phyloP scores from a whole-genome alignment of 2,113 vertebrate genomes.

The Gymnocephalus cernua region DNA sequence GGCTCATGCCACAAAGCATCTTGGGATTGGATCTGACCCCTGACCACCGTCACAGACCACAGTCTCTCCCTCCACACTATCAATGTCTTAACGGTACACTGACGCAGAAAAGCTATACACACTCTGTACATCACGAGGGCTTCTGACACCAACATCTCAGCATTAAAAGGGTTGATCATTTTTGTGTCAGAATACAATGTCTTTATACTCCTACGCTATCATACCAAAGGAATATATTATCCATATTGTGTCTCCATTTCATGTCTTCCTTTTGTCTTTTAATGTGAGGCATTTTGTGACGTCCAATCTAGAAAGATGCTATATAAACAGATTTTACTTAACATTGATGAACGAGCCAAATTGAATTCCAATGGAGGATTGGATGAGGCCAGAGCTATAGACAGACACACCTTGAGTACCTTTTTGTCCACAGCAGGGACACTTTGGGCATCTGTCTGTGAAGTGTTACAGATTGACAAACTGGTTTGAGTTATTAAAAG shows the following conservation, averaged over 20 bases:
- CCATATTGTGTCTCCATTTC: too few species aligned
- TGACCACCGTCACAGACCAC: not conserved
- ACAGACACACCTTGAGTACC: not conserved
- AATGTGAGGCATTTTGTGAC: not conserved
- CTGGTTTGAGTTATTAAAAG: not conserved
- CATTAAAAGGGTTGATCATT: not conserved
- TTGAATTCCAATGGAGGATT: not conserved
- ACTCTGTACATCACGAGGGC: not conserved
- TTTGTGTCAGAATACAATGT: not conserved
- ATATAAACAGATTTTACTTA: not conserved
- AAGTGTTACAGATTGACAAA: not conserved
- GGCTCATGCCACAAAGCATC: slow-evolving; percentile 41
- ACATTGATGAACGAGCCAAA: not conserved
- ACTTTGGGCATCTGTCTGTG: not conserved
- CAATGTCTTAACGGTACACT: not conserved
- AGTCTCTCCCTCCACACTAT: not conserved
- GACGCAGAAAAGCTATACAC: slow-evolving; percentile 9
- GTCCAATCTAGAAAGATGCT: not conserved
- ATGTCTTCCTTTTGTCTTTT: not conserved
- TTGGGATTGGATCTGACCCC: slow-evolving; percentile 47
- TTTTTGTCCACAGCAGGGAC: not conserved
- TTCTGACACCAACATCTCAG: not conserved
- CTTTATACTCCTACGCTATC: not conserved
- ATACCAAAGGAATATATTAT: too few species aligned
- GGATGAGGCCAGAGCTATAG: not conserved